Evolutionary conservation across 1,140 invertebrate genomes (phyloP), one percentile per base, ranked within the genome.

Genomic region (Caenorhabditis remanei): DNA sequence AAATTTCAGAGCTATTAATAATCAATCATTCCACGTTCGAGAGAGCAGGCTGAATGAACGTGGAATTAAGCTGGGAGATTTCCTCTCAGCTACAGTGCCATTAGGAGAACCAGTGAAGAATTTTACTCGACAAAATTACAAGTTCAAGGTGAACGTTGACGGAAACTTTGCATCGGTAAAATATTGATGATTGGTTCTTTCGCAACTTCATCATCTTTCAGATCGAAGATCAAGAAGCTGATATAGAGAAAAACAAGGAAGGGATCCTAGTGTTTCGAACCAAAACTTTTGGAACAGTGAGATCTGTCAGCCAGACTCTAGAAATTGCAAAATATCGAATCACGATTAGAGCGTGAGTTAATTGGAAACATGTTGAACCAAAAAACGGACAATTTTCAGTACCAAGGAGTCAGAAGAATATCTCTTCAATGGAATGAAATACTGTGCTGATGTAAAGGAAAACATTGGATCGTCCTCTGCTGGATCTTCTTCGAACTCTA

Each of bases 111-210:
- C 40, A 19, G 40, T 46, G 4, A 43, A 71, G 65, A 71, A 71
- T 24, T 71, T 71, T 14, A 4, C 5, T 8, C 16, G 4, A 16
- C 3, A 43, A 16, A 71, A 46, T 6, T 46, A 43, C 65, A 71
- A 71, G 16, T 46, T 71, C 40, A 43, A 46, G 19, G 65, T 71
- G 14, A 71, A 14, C 19, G 65, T 71, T 1, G 65, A 71, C 19
- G 65, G 65, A 19, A 71, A 71, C n/a, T 16, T 19, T 46, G 65
- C 65, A 71, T 43, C 6, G 65, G 61, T 63, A 58, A 32, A 32
- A 32, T 2, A 32, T 32, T 32, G 32, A 32, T 32, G 32, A 2
- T 32, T 32, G 32, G 32, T 32, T 32, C 0, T 32, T 32, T 32
- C 32, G 4, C 32, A 8, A 63, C 8, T 63, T 0, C 9, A 16